phyloP scores from a whole-genome alignment of 2,113 vertebrate species.

The Brevimyrus niger region DNA sequence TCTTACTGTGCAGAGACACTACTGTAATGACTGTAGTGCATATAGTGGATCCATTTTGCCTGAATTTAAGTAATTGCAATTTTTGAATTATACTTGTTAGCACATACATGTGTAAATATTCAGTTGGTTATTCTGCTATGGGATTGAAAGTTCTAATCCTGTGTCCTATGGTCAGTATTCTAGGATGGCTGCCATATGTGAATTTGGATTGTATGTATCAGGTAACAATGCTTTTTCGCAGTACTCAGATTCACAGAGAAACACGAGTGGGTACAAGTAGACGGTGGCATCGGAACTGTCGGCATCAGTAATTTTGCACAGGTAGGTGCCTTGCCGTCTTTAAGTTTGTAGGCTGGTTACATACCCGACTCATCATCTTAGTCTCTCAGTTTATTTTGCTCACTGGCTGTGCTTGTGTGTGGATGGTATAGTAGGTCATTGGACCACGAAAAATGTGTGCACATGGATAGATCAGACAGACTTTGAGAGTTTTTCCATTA shows the following conservation, averaged over 20 bases:
- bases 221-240: constrained; percentile 49
- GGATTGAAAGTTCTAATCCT: neutral
- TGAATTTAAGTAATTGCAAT: neutral
- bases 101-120: neutral
- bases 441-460: neutral
- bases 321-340: constrained; percentile 56
- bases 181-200: neutral
- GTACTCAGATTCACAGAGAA: constrained; percentile 96
- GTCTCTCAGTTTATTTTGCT: neutral
- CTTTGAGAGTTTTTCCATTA: neutral
- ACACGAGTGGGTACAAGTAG: constrained; percentile 88
- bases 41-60: neutral
- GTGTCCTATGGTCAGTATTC: neutral
- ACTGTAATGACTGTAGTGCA: neutral
- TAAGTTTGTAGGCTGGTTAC: neutral
- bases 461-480: neutral
- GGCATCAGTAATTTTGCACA: constrained; percentile 97
- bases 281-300: constrained; percentile 78
- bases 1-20: neutral
- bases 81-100: neutral
- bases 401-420: neutral
- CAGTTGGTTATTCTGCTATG: neutral
- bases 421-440: neutral
- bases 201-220: neutral
- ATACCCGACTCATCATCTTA: neutral